These are phyloP conservation scores for Pseudomugil gertrudae DNA, from an alignment of 2,797 vertebrate genomes.

Conservation along the genomic window DNA sequence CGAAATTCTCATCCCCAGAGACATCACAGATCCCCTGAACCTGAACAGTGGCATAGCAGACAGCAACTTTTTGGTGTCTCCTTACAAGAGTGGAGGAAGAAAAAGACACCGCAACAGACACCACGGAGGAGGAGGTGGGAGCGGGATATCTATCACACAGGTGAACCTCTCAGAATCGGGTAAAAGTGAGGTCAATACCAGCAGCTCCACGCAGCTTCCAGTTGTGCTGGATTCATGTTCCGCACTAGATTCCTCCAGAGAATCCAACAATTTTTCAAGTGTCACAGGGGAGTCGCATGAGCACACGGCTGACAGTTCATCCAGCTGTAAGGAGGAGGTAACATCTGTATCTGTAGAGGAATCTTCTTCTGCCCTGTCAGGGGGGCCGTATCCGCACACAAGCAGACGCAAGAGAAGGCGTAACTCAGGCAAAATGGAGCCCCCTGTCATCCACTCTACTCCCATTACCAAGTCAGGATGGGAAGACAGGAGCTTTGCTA, in stretches of 20 bases:
- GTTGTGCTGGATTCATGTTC: conserved; percentile 42
- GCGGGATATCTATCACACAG: conserved; percentile 59
- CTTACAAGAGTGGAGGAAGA: conserved; percentile 80
- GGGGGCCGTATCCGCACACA: conserved; percentile 58
- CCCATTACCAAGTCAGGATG: conserved; percentile 45
- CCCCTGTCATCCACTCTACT: conserved; percentile 53
- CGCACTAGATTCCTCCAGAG: conserved; percentile 65
- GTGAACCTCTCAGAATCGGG: conserved; percentile 61
- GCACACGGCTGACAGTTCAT: conserved; percentile 79
- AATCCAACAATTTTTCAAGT: conserved; percentile 51
- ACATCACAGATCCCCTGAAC: conserved; percentile 94
- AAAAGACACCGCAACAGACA: conserved; percentile 89
- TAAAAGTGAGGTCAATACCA: conserved; percentile 59
- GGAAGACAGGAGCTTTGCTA: conserved; percentile 48
- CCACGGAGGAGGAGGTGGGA: conserved; percentile 71
- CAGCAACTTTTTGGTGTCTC: conserved; percentile 83
- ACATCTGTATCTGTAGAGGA: conserved; percentile 56
- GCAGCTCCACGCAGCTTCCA: conserved; percentile 34
- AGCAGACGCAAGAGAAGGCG: conserved; percentile 83
- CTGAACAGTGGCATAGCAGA: conserved; percentile 86
- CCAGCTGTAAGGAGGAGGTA: conserved; percentile 80
- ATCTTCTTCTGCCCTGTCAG: conserved; percentile 29
- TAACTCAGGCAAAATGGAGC: conserved; percentile 84
- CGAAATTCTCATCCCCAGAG: conserved; percentile 93
- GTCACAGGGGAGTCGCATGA: conserved; percentile 66